Conservation (phyloP, 2,113 vertebrate genomes). For the Chunga burmeisteri region DNA sequence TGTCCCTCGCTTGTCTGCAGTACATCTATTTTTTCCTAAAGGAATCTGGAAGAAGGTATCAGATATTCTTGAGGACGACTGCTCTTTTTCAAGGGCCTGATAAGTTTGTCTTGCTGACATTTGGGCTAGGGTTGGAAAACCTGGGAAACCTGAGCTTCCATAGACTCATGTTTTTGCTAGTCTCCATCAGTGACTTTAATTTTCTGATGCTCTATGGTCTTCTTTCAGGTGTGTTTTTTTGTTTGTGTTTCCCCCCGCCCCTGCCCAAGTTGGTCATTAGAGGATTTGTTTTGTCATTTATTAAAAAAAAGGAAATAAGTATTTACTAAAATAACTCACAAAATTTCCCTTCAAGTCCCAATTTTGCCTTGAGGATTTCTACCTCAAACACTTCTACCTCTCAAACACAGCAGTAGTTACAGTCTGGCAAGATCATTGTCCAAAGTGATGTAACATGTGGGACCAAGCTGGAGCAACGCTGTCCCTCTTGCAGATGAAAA, state of each 20-base stretch:
- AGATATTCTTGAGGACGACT: not conserved
- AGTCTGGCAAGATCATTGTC: constrained; percentile 59
- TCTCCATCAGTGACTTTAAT: not conserved
- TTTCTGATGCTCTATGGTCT: not conserved
- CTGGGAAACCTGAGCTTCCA: not conserved
- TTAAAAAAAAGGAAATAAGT: constrained; percentile 6
- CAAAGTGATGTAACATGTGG: constrained; percentile 27
- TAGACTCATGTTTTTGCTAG: not conserved
- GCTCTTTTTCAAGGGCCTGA: not conserved
- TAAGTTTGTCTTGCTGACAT: not conserved
- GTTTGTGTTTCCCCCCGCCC: too few relatives aligned
- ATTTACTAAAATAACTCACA: constrained; percentile 26
- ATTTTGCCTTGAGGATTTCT: constrained; percentile 31
- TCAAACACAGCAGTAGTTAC: constrained; percentile 28
- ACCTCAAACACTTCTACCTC: not conserved
- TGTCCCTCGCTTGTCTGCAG: not conserved
- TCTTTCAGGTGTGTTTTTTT: not conserved
- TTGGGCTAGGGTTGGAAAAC: not conserved
- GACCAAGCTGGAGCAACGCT: not conserved
- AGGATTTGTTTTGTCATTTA: constrained; percentile 6
- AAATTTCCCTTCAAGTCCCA: not conserved
- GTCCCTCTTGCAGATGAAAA: constrained; percentile 50
- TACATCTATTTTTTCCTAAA: not conserved
- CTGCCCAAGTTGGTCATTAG: not conserved
- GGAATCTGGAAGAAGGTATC: not conserved